Conservation (phyloP, 1,140 invertebrate genomes). For the Penaeus vannamei region DNA sequence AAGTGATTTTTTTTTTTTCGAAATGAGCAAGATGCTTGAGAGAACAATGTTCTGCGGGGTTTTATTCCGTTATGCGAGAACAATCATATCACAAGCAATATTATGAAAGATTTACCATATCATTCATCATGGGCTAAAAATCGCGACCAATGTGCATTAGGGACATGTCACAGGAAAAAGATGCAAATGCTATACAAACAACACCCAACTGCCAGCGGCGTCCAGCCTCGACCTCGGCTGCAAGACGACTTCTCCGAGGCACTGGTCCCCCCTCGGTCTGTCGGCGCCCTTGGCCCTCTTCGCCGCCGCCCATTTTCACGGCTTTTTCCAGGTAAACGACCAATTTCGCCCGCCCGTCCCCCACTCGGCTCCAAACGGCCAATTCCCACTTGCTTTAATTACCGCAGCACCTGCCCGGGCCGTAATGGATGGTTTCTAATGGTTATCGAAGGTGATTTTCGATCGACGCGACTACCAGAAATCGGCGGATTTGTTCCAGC, state of each 20-base stretch:
- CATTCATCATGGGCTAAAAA: no score
- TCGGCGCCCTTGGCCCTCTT: neutral
- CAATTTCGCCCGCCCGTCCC: conserved; percentile 16
- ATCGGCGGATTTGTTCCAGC: no score
- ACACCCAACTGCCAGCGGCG: no score
- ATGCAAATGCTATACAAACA: no score
- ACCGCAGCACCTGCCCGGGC: conserved; percentile 31
- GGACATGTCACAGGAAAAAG: no score
- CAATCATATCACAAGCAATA: no score
- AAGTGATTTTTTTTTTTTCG: no score
- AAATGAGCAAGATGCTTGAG: no score
- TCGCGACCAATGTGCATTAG: no score
- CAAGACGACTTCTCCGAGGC: neutral
- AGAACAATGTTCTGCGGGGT: no score
- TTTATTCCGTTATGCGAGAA: no score
- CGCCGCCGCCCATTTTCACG: conserved; percentile 5
- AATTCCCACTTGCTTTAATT: conserved; percentile 5
- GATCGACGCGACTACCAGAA: conserved; percentile 14
- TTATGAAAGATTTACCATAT: no score
- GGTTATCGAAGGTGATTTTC: conserved; percentile 14
- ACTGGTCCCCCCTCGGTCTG: neutral
- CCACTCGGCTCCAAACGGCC: neutral
- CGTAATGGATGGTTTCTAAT: conserved; percentile 26
- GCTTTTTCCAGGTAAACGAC: conserved; percentile 20
- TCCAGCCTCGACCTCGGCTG: neutral